Conservation (phyloP, 2,113 vertebrate genomes). For the Brachionichthys hirsutus region DNA sequence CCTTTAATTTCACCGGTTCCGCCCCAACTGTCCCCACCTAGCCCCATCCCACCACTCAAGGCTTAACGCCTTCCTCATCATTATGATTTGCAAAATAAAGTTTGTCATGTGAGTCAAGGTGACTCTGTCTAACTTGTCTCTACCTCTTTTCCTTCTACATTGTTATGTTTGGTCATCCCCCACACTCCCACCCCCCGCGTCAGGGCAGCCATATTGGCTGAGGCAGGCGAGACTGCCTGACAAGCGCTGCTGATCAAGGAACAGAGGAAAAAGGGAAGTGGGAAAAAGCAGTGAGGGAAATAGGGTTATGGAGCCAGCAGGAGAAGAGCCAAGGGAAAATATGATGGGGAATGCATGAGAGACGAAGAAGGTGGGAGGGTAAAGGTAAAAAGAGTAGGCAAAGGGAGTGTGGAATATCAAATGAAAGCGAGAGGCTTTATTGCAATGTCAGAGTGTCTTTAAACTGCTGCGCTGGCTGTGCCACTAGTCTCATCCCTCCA, state of each 20-base stretch:
- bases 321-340: constrained; percentile 3
- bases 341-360: neutral
- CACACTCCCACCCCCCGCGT: constrained; percentile 43
- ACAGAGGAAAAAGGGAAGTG: neutral
- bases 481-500: constrained; percentile 40
- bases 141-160: constrained; percentile 55
- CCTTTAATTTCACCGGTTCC: no score
- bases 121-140: constrained; percentile 54
- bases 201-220: constrained; percentile 58
- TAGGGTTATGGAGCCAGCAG: neutral
- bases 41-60: neutral
- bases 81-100: constrained; percentile 59
- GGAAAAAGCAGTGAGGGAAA: neutral
- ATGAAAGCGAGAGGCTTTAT: constrained; percentile 7
- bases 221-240: constrained; percentile 50
- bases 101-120: constrained; percentile 63
- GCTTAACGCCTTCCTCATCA: constrained; percentile 33
- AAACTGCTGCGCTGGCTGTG: constrained; percentile 56
- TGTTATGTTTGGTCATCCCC: constrained; percentile 48
- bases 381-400: constrained; percentile 38
- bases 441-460: constrained; percentile 51
- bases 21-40: no score
- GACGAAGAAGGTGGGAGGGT: constrained; percentile 1
- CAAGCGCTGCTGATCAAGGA: constrained; percentile 60
- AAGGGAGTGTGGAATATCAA: constrained; percentile 8